Conservation (phyloP, 1,140 invertebrate genomes). For the Colletes latitarsis region DNA sequence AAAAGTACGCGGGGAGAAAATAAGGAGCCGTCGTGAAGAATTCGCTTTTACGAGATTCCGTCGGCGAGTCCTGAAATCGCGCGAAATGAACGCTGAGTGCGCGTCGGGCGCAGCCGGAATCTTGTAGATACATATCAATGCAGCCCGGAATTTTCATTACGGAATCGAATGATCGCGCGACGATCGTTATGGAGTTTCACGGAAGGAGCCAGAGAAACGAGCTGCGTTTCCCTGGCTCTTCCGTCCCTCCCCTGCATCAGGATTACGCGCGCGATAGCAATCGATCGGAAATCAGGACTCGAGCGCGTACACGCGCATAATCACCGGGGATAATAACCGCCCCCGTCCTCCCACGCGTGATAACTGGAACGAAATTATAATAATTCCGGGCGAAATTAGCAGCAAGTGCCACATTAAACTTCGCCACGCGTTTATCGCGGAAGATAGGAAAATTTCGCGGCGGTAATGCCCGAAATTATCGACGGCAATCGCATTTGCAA, state of each 20-base stretch:
- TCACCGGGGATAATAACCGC: constrained; percentile 14
- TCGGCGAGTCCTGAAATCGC: constrained; percentile 63
- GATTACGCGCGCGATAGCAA: constrained; percentile 26
- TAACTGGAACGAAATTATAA: constrained; percentile 41
- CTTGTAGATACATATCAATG: constrained; percentile 70
- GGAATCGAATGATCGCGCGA: constrained; percentile 56
- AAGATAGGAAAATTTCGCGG: constrained; percentile 32
- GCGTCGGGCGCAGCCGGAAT: constrained; percentile 53
- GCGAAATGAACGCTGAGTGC: constrained; percentile 58
- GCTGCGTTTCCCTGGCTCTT: constrained; percentile 30
- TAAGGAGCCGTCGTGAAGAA: constrained; percentile 55
- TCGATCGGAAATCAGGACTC: constrained; percentile 18
- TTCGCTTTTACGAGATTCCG: constrained; percentile 66
- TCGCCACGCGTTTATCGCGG: constrained; percentile 9
- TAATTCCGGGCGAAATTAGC: constrained; percentile 34
- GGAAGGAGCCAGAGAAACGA: constrained; percentile 29
- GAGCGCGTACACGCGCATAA: neutral
- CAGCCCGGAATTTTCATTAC: constrained; percentile 66
- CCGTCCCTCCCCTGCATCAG: neutral
- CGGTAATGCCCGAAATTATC: constrained; percentile 31
- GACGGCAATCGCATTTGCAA: constrained; percentile 8
- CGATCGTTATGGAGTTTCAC: constrained; percentile 19
- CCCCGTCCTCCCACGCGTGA: neutral
- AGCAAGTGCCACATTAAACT: constrained; percentile 8
- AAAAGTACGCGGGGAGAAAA: neutral